Evolutionary conservation across 2,797 vertebrate genomes (phyloP), one percentile per base, ranked within the genome.

Genomic region (Lagocephalus sceleratus): DNA sequence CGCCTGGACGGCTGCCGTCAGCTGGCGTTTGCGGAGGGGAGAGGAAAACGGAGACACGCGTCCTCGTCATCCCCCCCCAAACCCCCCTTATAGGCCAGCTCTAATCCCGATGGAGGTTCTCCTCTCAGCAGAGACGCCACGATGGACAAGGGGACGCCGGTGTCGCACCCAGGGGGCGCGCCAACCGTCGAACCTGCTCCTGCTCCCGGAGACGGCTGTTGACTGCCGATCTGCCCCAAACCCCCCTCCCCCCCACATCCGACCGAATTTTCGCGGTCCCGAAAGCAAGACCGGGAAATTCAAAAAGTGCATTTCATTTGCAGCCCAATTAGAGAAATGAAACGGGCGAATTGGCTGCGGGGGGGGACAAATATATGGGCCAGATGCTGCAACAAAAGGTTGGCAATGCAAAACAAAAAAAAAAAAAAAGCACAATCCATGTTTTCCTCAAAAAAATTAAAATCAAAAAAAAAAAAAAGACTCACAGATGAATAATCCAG

Each of bases 1-100:
- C 82, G 86, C 71, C 76, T 81, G 85, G 81, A 84, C 79, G 79
- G 32, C 81, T 84, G 84, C 79, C 85, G 79, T 80, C 75, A 80
- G 79, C 80, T 75, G 77, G 76, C 77, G 59, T 88, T 82, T 85
- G 82, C 84, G 81, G 5, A 78, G 71, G 70, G 52, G 22, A 71
- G 82, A 82, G 78, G 79, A 81, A 82, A 67, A n/a, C n/a, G 75
- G 78, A 82, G 72, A 77, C 81, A 61, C 82, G 75, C 74, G 79
- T 81, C 77, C 83, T 84, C 83, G 81, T 83, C 81, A 80, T 79
- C 80, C 81, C 57, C 20, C 69, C 63, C 71, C 63, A 78, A 83
- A 76, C 79, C 73, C 54, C 60, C 43, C 47, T 47, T 74, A 84
- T 60, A 79, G 75, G 73, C 25, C 25, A 52, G 59, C 68, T 59